phyloP scores from a whole-genome alignment of 2,888 invertebrate species.

The Anthrax anthrax region DNA sequence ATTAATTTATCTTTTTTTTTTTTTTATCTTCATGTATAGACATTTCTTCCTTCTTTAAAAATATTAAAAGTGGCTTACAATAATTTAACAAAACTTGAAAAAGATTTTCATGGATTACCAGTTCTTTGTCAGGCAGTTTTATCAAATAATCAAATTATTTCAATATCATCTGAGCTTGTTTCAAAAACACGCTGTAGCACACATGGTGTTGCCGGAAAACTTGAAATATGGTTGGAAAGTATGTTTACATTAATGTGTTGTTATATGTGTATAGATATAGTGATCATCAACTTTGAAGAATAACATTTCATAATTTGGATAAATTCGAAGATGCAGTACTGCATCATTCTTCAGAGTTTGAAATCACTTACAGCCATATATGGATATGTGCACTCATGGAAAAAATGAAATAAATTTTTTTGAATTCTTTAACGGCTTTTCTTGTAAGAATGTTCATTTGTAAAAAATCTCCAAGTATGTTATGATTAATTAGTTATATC shows the following conservation, averaged over 20 bases:
- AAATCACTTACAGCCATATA: too few species aligned
- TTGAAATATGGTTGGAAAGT: conserved; percentile 70
- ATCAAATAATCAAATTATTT: conserved; percentile 59
- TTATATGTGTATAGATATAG: neutral
- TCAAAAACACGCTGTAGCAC: conserved; percentile 67
- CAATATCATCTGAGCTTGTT: conserved; percentile 58
- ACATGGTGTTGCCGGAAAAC: conserved; percentile 52
- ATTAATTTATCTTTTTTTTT: neutral
- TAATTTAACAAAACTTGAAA: conserved; percentile 55
- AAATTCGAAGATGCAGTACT: too few species aligned
- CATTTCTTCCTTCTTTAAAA: conserved; percentile 60
- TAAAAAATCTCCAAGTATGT: too few species aligned
- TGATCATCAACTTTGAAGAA: too few species aligned
- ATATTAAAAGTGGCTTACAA: conserved; percentile 65
- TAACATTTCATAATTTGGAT: neutral
- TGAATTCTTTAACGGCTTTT: too few species aligned
- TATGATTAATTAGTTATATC: too few species aligned
- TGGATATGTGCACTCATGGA: too few species aligned
- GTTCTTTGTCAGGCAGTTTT: conserved; percentile 67
- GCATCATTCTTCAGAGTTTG: neutral
- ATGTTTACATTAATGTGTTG: conserved; percentile 18
- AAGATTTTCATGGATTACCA: conserved; percentile 71
- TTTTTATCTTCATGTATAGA: conserved; percentile 36
- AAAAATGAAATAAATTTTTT: too few species aligned
- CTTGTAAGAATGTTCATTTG: too few species aligned